Percentiles rank a stretch among this genome's conserved stretches.
Conservation (phyloP, 2,797 vertebrate species). For the Sebastes diaconus region DNA sequence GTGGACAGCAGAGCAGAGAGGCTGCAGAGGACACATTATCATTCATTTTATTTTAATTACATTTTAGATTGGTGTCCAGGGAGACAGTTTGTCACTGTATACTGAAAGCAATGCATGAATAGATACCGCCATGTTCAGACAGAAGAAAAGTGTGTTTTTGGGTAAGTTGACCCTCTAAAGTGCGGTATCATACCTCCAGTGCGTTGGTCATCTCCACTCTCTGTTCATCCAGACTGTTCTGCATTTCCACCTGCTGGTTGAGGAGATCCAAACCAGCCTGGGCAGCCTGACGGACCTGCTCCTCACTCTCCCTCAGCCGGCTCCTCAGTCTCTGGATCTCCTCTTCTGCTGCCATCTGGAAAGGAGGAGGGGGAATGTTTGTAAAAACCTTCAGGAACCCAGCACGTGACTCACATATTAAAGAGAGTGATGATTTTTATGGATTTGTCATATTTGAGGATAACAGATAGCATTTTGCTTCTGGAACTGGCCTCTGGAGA, state of each 20-base stretch:
- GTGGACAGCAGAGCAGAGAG: no score
- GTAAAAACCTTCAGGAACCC: not conserved
- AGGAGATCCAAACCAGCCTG: slow-evolving; percentile 91
- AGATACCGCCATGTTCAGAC: no score
- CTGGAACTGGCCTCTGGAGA: not conserved
- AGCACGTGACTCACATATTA: not conserved
- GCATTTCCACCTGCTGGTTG: slow-evolving; percentile 89
- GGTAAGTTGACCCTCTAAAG: no score
- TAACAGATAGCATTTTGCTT: not conserved
- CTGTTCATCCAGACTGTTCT: slow-evolving; percentile 88
- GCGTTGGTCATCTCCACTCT: slow-evolving; percentile 87
- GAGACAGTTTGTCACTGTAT: not conserved
- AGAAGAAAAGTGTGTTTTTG: no score
- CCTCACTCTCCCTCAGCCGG: slow-evolving; percentile 86
- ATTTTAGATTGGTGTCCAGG: not conserved
- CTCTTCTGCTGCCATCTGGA: slow-evolving; percentile 48
- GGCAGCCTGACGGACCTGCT: slow-evolving; percentile 88
- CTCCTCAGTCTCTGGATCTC: slow-evolving; percentile 64
- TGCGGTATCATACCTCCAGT: slow-evolving; percentile 83
- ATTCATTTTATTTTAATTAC: not conserved
- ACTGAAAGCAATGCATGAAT: not conserved
- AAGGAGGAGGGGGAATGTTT: not conserved
- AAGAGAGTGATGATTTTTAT: not conserved
- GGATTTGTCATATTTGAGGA: not conserved
- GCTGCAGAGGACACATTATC: no score